Conservation (phyloP, 1,140 invertebrate genomes). For the Drosophila teissieri region DNA sequence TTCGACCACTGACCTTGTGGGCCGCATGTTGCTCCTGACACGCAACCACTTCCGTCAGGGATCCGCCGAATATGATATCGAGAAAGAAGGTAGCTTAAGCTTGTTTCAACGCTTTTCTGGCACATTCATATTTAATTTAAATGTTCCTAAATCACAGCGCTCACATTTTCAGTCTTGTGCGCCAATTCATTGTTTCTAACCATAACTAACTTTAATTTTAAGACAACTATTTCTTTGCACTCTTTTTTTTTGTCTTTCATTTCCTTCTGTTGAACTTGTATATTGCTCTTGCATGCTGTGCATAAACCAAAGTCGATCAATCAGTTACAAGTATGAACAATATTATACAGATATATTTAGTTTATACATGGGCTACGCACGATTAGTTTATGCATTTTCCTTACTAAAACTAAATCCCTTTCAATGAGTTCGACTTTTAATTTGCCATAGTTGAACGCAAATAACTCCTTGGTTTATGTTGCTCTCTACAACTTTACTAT, state of each 20-base stretch:
- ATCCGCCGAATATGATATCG: constrained; percentile 87
- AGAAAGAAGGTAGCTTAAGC: constrained; percentile 80
- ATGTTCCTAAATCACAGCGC: constrained; percentile 33
- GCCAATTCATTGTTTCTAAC: constrained; percentile 20
- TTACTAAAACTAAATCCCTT: constrained; percentile 16
- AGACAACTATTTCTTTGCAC: not conserved
- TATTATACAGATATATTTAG: constrained; percentile 9
- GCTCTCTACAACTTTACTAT: constrained; percentile 80
- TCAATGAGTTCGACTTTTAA: not conserved
- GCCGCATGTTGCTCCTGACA: constrained; percentile 97
- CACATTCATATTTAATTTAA: constrained; percentile 45
- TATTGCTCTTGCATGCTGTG: constrained; percentile 55
- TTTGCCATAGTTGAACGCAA: constrained; percentile 35
- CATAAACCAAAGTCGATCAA: constrained; percentile 24
- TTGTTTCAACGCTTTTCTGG: constrained; percentile 11
- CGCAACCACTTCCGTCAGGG: constrained; percentile 95
- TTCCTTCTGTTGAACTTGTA: constrained; percentile 18
- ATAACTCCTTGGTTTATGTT: constrained; percentile 71
- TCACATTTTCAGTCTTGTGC: constrained; percentile 13
- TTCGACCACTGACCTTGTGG: constrained; percentile 98
- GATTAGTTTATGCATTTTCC: constrained; percentile 36
- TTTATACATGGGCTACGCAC: constrained; percentile 46
- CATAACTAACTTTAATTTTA: constrained; percentile 30
- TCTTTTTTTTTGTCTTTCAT: constrained; percentile 4
- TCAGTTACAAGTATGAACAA: constrained; percentile 54